Percentiles rank a stretch among this genome's conserved stretches.
Conservation (phyloP, 2,888 invertebrate genomes). For the Melanostoma mellinum region DNA sequence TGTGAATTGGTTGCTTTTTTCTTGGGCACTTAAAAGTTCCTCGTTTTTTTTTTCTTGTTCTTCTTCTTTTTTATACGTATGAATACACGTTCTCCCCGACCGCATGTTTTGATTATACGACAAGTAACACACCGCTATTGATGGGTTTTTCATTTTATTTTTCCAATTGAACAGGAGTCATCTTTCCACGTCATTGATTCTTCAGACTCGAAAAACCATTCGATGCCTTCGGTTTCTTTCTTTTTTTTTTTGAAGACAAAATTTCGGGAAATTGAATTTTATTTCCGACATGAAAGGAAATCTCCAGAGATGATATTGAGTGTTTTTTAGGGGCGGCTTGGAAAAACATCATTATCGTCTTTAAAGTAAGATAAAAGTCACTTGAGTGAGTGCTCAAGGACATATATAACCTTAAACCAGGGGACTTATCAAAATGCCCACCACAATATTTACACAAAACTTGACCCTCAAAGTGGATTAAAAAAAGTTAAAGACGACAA, state of each 20-base stretch:
- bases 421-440: not conserved
- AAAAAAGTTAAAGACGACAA: slow-evolving; percentile 17
- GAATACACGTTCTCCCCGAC: too few relatives aligned
- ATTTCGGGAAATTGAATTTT: slow-evolving; percentile 25
- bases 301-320: slow-evolving; percentile 15
- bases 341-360: slow-evolving; percentile 36
- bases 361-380: slow-evolving; percentile 24
- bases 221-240: slow-evolving; percentile 3
- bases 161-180: slow-evolving; percentile 14
- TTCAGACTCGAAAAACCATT: not conserved
- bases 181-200: slow-evolving; percentile 25
- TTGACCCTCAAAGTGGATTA: slow-evolving; percentile 40
- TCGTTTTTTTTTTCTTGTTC: not conserved
- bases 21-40: not conserved
- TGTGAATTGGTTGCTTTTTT: slow-evolving; percentile 1
- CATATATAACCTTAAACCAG: slow-evolving; percentile 15
- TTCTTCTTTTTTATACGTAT: too few relatives aligned
- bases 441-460: slow-evolving; percentile 44
- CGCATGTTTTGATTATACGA: too few relatives aligned
- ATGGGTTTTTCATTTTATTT: not conserved
- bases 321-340: not conserved
- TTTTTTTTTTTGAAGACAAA: not conserved
- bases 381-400: slow-evolving; percentile 36
- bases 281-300: slow-evolving; percentile 14
- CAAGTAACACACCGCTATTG: not conserved